Base-by-base conservation (phyloP, 2,113 vertebrate genomes). In the Noturus placidus region DNA sequence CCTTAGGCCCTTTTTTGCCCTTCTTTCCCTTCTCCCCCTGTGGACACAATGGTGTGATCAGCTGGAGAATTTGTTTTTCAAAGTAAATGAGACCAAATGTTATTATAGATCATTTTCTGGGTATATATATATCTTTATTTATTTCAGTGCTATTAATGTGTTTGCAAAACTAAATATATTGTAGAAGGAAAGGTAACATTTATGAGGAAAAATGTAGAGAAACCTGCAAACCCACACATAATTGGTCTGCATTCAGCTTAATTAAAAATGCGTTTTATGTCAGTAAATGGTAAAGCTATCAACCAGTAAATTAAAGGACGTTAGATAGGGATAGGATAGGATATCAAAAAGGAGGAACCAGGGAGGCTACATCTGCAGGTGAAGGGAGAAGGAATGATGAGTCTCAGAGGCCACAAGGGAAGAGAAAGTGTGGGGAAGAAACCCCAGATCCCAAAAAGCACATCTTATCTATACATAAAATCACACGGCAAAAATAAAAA, bases 21-120 rank as follows among this genome's bases (percentile, higher is more conserved):
- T 99, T 99, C 97, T 99, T 99, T 97, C 98, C 98, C 97, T 99
- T 99, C 97, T 99, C 98, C 97, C 98, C 98, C 98, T 99, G 98
- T 95, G 97, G 92, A 99, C 96, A 98, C 96, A 99, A 99, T 42
- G 93, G 95, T 96, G 97, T 95, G 96, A 94, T 98, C 95, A 97
- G 94, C 96, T 96, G 95, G 96, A 92, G 90, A 81, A 87, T 27
- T 69, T 86, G 27, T 86, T 81, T 50, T 76, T 80, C 83, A 70
- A 72, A 89, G 52, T 59, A 91, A 57, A 72, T 67, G 69, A 38
- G 81, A 81, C 65, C 42, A 86, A 86, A 33, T 88, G 86, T 7
- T 38, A 81, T 25, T 38, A 57, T n/a, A 81, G 2, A 5, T 35
- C 0, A 25, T 7, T 81, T 57, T 25, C 1, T 81, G 8, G 25